Evolutionary conservation across 2,888 invertebrate genomes (phyloP).

Genomic region (Pyrocoelia pectoralis): DNA sequence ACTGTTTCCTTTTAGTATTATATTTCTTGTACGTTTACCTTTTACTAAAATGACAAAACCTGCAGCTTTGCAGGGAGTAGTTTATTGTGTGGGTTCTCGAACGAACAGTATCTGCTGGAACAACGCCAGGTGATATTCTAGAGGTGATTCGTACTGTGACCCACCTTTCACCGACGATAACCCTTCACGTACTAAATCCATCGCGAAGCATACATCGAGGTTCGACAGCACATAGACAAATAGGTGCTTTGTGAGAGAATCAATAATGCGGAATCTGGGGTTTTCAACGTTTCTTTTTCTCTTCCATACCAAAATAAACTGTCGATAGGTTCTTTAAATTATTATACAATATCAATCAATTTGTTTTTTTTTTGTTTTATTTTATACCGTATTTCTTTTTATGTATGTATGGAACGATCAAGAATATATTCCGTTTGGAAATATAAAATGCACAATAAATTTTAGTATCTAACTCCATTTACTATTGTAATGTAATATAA

Average conservation of each 20-base stretch:
- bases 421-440: background rate
- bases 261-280: conserved; percentile 30
- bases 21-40: background rate
- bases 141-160: conserved; percentile 25
- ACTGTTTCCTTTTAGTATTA: background rate
- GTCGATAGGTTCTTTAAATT: conserved; percentile 16
- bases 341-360: conserved; percentile 24
- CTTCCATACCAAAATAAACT: conserved; percentile 12
- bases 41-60: conserved; percentile 25
- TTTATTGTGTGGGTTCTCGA: conserved; percentile 25
- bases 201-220: conserved; percentile 31
- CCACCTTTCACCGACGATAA: conserved; percentile 28
- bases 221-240: conserved; percentile 33
- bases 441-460: background rate
- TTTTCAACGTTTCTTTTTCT: conserved; percentile 17
- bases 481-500: too few species aligned
- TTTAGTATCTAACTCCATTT: background rate
- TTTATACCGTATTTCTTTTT: background rate
- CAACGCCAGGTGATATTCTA: conserved; percentile 38
- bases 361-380: conserved; percentile 16
- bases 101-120: conserved; percentile 31
- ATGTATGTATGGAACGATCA: background rate
- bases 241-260: conserved; percentile 29
- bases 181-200: conserved; percentile 35
- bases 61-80: conserved; percentile 26